Base-by-base conservation (phyloP, 2,888 invertebrate genomes). In the Eupelmus urozonus region DNA sequence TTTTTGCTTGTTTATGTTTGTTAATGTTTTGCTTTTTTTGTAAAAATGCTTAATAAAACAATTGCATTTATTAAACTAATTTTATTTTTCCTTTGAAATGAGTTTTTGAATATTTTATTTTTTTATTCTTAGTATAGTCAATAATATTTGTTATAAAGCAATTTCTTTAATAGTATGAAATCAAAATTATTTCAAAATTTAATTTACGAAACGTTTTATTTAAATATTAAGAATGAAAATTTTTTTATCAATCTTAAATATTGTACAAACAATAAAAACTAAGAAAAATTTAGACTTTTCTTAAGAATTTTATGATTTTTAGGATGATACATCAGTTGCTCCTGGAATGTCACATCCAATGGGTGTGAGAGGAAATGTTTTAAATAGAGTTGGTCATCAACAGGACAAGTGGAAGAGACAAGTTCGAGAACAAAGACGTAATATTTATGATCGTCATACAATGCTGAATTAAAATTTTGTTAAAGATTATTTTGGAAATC, bases 341-440 rank as follows among this genome's bases (percentile, higher is more conserved):
- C 90, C 92, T 80, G 93, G 93, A 20, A 92, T 94, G 80, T 93
- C 95, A 20, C 95, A 96, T 89, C 94, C 94, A 83, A 93, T 96
- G 92, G 95, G 95, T 40, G 93, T 94, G 1, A 92, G 96, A 49
- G 94, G 94, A 16, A 92, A 91, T 85, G 97, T 98, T 1, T 92
- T 99, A 27, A 98, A 98, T 91, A 93, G 98, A 80, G 98, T 99
- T 57, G 97, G 97, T 0, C 97, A 97, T 87, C 98, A 98, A 87
- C 98, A 98, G 90, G 97, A 97, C 90, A 97, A 97, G 88, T 99
- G 99, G 99, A 98, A 98, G 90, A 93, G 95, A 53, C 97, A 98
- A 90, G 99, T 99, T 4, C 95, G 97, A 82, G 97, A 98, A 88
- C 98, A 98, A 88, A 92, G 99, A 69, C 94, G 95, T 83, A 98